Percentiles rank a stretch among this genome's conserved stretches.
Conservation (phyloP, 1,140 invertebrate genomes). For the Drosophila tsacasi region DNA sequence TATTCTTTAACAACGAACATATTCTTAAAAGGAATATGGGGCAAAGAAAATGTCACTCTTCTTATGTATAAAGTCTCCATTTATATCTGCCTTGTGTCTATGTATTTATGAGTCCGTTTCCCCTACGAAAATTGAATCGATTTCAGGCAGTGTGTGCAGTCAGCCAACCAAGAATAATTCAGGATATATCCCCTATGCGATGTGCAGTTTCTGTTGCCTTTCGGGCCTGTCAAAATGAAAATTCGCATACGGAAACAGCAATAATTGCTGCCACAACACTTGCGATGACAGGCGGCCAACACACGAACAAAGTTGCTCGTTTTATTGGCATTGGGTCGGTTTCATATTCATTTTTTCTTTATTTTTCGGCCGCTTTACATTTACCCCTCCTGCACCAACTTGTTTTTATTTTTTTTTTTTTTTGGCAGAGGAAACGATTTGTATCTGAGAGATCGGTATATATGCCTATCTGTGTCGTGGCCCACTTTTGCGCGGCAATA, state of each 20-base stretch:
- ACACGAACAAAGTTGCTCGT: slow-evolving; percentile 55
- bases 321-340: slow-evolving; percentile 64
- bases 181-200: slow-evolving; percentile 39
- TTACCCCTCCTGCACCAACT: slow-evolving; percentile 63
- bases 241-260: slow-evolving; percentile 76
- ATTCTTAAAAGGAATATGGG: no score
- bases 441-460: slow-evolving; percentile 8
- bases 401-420: slow-evolving; percentile 32
- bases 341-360: slow-evolving; percentile 30
- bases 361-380: slow-evolving; percentile 63
- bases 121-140: slow-evolving; percentile 28
- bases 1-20: no score
- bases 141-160: slow-evolving; percentile 36
- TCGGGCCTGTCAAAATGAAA: slow-evolving; percentile 61
- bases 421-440: slow-evolving; percentile 31
- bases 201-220: slow-evolving; percentile 31
- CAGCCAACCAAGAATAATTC: slow-evolving; percentile 23
- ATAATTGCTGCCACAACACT: slow-evolving; percentile 78
- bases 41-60: no score
- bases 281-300: slow-evolving; percentile 55
- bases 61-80: background rate
- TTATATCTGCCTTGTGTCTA: background rate
- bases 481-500: slow-evolving; percentile 40
- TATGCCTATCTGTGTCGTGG: slow-evolving; percentile 51
- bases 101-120: slow-evolving; percentile 1